Percentiles rank a stretch among this genome's conserved stretches.
These are phyloP conservation scores for Tribolium freemani DNA, from an alignment of 2,888 invertebrate species.

Conservation along the genomic window DNA sequence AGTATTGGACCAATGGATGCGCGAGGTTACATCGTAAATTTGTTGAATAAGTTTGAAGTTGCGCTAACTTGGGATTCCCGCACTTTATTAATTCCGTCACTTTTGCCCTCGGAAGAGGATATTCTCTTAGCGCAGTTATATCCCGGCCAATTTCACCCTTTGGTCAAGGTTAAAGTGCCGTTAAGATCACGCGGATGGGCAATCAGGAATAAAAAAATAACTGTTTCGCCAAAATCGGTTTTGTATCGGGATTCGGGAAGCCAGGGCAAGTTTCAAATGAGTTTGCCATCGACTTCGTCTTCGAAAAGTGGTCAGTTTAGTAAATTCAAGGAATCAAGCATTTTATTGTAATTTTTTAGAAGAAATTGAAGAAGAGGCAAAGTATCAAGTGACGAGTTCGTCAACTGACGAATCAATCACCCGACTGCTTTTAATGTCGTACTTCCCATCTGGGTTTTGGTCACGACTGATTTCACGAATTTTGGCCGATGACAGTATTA, in stretches of 20 bases:
- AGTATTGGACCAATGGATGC: conserved; percentile 80
- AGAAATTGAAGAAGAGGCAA: conserved; percentile 54
- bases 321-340: background rate
- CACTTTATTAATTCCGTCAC: conserved; percentile 90
- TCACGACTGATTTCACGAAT: conserved; percentile 93
- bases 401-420: conserved; percentile 75
- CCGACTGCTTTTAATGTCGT: conserved; percentile 91
- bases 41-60: conserved; percentile 97
- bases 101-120: conserved; percentile 87
- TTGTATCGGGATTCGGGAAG: conserved; percentile 63
- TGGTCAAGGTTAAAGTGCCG: conserved; percentile 72
- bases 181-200: conserved; percentile 79
- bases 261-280: conserved; percentile 64
- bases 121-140: conserved; percentile 68
- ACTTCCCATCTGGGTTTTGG: conserved; percentile 99
- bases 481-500: conserved; percentile 88
- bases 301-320: conserved; percentile 40
- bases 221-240: conserved; percentile 69
- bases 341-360: conserved; percentile 26
- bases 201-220: conserved; percentile 72
- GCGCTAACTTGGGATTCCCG: conserved; percentile 96
- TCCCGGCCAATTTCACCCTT: conserved; percentile 64
- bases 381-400: conserved; percentile 65
- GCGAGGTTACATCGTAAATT: conserved; percentile 86
- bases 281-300: conserved; percentile 56